Percentiles rank a stretch among this genome's conserved stretches.
Conservation (phyloP, 2,888 invertebrate species). For the Saturnia pavonia region DNA sequence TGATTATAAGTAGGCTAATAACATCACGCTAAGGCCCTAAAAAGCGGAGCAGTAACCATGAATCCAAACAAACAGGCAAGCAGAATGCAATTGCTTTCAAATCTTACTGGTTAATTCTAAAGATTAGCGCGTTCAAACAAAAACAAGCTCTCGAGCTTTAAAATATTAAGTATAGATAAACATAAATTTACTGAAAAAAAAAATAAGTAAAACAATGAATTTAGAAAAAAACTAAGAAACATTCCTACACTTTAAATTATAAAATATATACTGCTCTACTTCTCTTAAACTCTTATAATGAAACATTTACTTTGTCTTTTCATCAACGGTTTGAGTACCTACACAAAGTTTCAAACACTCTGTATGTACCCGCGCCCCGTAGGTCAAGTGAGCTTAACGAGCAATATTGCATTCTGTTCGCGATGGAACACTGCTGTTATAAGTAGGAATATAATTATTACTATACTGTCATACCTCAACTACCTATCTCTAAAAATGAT, state of each 20-base stretch:
- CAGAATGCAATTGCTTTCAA: too few relatives aligned
- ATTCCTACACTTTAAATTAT: neutral
- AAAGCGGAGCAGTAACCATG: too few relatives aligned
- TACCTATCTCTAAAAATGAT: neutral
- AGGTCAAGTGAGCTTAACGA: conserved; percentile 76
- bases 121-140: neutral
- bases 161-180: too few relatives aligned
- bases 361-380: conserved; percentile 46
- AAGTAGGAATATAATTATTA: neutral
- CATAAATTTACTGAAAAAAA: too few relatives aligned
- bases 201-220: neutral
- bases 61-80: too few relatives aligned
- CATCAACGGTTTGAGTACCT: neutral
- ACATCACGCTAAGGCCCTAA: too few relatives aligned
- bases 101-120: neutral
- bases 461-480: neutral
- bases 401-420: conserved; percentile 73
- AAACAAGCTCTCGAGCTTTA: too few relatives aligned
- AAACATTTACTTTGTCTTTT: neutral
- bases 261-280: too few relatives aligned
- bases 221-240: neutral
- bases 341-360: conserved; percentile 57
- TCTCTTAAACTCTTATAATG: neutral
- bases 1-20: too few relatives aligned
- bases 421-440: conserved; percentile 25